Percentiles rank a stretch among this genome's conserved stretches.
Evolutionary conservation across 2,888 invertebrate species (phyloP).

Genomic region (Balanococcus diminutus): DNA sequence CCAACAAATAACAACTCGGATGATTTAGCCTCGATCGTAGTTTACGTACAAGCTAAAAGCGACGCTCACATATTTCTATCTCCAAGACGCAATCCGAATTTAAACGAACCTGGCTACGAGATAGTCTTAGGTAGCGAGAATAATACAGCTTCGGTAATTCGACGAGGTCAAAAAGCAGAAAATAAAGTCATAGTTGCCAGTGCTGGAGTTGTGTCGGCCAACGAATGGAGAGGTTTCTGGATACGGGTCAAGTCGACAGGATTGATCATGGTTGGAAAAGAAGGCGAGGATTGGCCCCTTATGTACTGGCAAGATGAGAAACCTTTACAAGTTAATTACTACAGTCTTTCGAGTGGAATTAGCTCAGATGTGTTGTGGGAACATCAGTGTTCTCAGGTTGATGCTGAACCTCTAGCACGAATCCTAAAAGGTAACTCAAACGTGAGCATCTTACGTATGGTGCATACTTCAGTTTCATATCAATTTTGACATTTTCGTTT

Average conservation of each 20-base stretch:
- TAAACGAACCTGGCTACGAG: neutral
- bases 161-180: neutral
- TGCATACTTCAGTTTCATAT: neutral
- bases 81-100: neutral
- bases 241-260: neutral
- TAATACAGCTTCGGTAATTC: neutral
- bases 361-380: neutral
- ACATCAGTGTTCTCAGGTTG: neutral
- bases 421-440: neutral
- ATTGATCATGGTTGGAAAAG: neutral
- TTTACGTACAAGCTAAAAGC: neutral
- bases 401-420: neutral
- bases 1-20: no score
- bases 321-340: neutral
- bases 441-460: no score
- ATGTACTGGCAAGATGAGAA: neutral
- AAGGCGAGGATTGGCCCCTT: neutral
- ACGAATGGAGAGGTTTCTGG: neutral
- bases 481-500: no score
- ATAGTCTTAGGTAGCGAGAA: neutral
- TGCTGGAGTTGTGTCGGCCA: neutral
- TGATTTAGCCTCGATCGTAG: neutral
- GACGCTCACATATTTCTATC: neutral
- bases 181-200: neutral
- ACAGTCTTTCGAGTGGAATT: neutral